Evolutionary conservation across 2,797 vertebrate genomes (phyloP).

Genomic region (Sebastes trivittatus): DNA sequence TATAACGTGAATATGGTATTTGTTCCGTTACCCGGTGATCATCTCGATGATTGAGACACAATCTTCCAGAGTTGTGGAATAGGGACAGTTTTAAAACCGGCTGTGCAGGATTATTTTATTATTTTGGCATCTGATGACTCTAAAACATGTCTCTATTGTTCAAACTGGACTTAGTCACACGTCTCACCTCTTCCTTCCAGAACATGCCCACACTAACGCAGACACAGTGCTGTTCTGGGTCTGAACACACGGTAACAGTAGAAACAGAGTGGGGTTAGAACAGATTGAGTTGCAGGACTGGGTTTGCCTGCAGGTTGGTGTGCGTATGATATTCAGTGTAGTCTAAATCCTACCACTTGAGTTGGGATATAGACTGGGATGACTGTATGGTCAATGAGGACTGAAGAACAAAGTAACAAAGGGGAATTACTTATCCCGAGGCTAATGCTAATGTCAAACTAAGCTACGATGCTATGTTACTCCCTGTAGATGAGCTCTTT

Average conservation of each 20-base stretch:
- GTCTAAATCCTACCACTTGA: background rate
- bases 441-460: no score
- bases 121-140: background rate
- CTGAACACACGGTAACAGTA: background rate
- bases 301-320: background rate
- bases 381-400: background rate
- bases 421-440: background rate
- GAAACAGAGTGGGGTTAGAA: background rate
- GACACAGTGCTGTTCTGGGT: background rate
- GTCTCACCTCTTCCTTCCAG: background rate
- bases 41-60: background rate
- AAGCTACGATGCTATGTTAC: no score
- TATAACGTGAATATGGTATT: background rate
- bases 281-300: background rate
- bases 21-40: background rate
- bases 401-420: background rate
- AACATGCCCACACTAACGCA: background rate
- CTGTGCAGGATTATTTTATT: background rate
- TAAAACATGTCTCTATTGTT: background rate
- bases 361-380: background rate
- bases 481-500: background rate
- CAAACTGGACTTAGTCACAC: background rate
- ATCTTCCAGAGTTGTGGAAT: background rate
- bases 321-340: background rate
- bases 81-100: background rate